Percentiles rank a stretch among this genome's conserved stretches.
Evolutionary conservation across 2,797 vertebrate genomes (phyloP).

Genomic region (Smutsia gigantea): DNA sequence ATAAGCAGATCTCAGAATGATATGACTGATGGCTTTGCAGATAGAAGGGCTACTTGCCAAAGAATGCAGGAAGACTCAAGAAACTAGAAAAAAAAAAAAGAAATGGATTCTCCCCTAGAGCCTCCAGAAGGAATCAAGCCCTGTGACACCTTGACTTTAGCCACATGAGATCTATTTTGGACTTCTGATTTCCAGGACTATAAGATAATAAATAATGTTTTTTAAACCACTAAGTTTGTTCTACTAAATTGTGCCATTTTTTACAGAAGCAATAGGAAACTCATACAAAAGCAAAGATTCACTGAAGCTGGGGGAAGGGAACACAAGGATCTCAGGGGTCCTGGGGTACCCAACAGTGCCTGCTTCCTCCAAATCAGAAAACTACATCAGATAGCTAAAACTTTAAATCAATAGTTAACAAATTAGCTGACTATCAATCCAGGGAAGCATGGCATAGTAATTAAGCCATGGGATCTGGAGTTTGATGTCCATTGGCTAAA

Average conservation of each 20-base stretch:
- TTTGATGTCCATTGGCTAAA: not conserved
- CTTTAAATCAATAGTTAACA: not conserved
- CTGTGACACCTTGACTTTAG: not conserved
- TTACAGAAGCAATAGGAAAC: not conserved
- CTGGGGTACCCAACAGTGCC: too few species aligned
- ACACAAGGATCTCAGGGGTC: not conserved
- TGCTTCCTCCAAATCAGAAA: not conserved
- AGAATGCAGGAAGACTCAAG: not conserved
- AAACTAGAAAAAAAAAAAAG: not conserved
- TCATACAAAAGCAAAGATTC: not conserved
- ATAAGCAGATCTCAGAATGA: not conserved
- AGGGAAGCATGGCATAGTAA: not conserved
- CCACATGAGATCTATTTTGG: not conserved
- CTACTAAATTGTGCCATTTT: not conserved
- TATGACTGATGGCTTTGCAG: not conserved
- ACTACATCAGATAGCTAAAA: not conserved
- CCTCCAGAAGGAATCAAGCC: not conserved
- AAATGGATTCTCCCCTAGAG: not conserved
- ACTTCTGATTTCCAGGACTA: not conserved
- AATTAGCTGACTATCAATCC: not conserved
- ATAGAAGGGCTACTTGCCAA: not conserved
- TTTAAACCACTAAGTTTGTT: not conserved
- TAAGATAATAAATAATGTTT: not conserved
- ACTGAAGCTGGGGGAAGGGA: not conserved
- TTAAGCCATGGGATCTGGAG: not conserved